A percentile compares a stretch with the other conserved stretches of the same genome.
phyloP scores from a whole-genome alignment of 35 echinoderm and acorn worm species.

The Stichopus chloronotus region DNA sequence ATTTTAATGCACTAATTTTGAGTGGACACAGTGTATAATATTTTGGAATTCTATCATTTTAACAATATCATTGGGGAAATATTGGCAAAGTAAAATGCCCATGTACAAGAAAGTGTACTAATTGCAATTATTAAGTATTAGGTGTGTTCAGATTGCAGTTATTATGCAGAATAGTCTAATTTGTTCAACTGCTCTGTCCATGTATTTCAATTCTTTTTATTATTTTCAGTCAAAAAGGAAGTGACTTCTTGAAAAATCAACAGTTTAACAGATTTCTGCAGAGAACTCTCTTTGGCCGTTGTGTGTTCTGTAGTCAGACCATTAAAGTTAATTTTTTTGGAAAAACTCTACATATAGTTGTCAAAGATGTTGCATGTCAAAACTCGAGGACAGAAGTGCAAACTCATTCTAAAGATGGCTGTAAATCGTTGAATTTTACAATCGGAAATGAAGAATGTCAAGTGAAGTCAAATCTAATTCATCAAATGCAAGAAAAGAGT shows the following conservation, averaged over 20 bases:
- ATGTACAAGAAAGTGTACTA: too few species aligned
- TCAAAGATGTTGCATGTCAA: slow-evolving; percentile 32
- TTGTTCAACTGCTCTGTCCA: too few species aligned
- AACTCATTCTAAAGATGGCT: background rate
- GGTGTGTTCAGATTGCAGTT: too few species aligned
- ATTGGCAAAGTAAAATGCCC: too few species aligned
- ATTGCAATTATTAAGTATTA: too few species aligned
- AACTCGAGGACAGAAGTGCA: background rate
- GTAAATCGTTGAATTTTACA: background rate
- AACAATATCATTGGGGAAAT: too few species aligned
- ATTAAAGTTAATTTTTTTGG: slow-evolving; percentile 55
- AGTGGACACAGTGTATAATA: too few species aligned
- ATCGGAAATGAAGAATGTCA: background rate
- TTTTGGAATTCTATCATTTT: too few species aligned
- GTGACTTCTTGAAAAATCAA: slow-evolving; percentile 40
- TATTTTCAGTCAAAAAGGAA: slow-evolving; percentile 30
- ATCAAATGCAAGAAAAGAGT: background rate
- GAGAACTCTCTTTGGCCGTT: slow-evolving; percentile 16
- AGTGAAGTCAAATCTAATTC: background rate
- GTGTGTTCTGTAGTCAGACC: slow-evolving; percentile 1
- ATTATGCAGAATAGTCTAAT: too few species aligned
- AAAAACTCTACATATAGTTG: slow-evolving; percentile 12
- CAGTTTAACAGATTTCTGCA: slow-evolving; percentile 42
- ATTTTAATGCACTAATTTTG: background rate
- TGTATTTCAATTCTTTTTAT: too few species aligned